Evolutionary conservation across 2,888 invertebrate genomes (phyloP).

Genomic region (Lithosia quadra): DNA sequence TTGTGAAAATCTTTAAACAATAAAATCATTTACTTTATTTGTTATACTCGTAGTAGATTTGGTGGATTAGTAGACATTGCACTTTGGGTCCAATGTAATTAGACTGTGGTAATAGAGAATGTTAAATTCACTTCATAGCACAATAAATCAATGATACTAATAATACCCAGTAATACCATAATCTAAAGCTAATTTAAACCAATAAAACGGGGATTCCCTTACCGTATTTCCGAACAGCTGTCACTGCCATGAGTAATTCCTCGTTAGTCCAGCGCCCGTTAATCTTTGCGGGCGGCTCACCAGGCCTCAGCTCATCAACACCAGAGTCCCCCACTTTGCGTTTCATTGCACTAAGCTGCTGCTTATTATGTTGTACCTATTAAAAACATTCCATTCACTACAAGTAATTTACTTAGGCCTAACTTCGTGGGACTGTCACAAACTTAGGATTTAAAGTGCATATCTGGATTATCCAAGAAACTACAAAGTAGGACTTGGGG

Average conservation of each 20-base stretch:
- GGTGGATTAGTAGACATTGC: no score
- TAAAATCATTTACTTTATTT: no score
- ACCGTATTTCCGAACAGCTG: slow-evolving; percentile 94
- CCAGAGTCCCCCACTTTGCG: slow-evolving; percentile 89
- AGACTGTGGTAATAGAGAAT: not conserved
- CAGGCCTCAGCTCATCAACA: slow-evolving; percentile 88
- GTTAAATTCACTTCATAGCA: not conserved
- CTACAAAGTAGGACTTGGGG: slow-evolving; percentile 56
- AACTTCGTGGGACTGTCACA: slow-evolving; percentile 35
- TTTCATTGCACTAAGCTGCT: slow-evolving; percentile 94
- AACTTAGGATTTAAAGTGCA: slow-evolving; percentile 62
- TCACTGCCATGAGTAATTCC: slow-evolving; percentile 95
- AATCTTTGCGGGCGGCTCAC: slow-evolving; percentile 90
- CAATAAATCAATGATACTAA: not conserved
- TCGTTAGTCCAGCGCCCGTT: slow-evolving; percentile 97
- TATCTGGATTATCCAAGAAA: slow-evolving; percentile 85
- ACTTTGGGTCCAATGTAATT: not conserved
- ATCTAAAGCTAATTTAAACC: not conserved
- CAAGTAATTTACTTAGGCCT: slow-evolving; percentile 27
- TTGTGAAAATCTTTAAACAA: no score
- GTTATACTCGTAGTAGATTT: no score
- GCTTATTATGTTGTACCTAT: slow-evolving; percentile 98
- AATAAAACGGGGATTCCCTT: slow-evolving; percentile 78
- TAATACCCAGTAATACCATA: not conserved
- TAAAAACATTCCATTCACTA: slow-evolving; percentile 35